phyloP scores from a whole-genome alignment of 2,888 invertebrate genomes.

The Epicampocera succincta region DNA sequence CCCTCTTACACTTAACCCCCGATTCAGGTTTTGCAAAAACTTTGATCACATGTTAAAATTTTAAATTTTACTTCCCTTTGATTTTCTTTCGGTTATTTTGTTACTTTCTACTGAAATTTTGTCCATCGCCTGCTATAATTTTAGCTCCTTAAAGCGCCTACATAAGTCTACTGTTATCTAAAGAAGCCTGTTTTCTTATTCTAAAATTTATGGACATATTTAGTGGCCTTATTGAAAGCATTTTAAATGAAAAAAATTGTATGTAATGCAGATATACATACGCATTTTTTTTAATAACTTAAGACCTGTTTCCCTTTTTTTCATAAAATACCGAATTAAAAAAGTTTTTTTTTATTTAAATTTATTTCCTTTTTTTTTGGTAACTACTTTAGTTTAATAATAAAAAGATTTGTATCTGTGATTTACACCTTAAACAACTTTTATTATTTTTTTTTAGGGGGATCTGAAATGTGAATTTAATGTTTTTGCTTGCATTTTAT shows the following conservation, averaged over 20 bases:
- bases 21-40: no score
- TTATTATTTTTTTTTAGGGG: conserved; percentile 7
- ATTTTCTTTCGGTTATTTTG: background rate
- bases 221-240: conserved; percentile 20
- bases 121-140: conserved; percentile 10
- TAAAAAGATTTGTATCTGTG: conserved; percentile 1
- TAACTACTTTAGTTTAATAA: conserved; percentile 27
- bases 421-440: conserved; percentile 54
- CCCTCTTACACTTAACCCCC: no score
- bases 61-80: no score
- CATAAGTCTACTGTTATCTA: no score
- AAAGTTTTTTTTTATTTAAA: conserved; percentile 23
- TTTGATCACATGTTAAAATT: no score
- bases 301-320: conserved; percentile 43
- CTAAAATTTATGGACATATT: no score
- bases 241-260: conserved; percentile 24
- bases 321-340: conserved; percentile 1
- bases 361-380: conserved; percentile 16
- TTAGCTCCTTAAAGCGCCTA: background rate
- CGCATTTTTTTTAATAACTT: conserved; percentile 38
- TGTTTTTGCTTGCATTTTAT: conserved; percentile 14
- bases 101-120: background rate
- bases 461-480: conserved; percentile 28
- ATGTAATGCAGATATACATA: conserved; percentile 39
- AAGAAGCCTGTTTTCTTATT: no score